Conservation (phyloP, 2,888 invertebrate genomes). For the Ceratothoa steindachneri region DNA sequence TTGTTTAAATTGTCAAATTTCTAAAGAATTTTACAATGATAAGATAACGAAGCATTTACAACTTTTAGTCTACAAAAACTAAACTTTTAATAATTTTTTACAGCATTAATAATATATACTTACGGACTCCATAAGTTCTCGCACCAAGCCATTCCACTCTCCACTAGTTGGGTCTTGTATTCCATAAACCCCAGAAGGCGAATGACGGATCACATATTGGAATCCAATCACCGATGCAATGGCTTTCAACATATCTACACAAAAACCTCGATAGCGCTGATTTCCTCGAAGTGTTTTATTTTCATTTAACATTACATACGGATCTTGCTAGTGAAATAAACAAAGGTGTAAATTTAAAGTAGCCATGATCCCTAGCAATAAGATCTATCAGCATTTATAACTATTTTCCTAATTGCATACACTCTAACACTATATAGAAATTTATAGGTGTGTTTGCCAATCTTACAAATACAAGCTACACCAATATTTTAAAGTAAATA, state of each 20-base stretch:
- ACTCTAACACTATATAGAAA: too few species aligned
- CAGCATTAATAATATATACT: neutral
- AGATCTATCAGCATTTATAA: too few species aligned
- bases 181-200: conserved; percentile 67
- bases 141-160: conserved; percentile 66
- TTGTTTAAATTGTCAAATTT: too few species aligned
- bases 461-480: too few species aligned
- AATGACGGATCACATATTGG: conserved; percentile 66
- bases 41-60: too few species aligned
- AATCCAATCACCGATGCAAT: conserved; percentile 53
- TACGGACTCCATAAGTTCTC: conserved; percentile 53
- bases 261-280: conserved; percentile 72
- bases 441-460: too few species aligned
- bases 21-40: too few species aligned
- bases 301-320: conserved; percentile 51
- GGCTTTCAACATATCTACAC: conserved; percentile 64
- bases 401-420: neutral
- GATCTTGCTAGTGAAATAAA: conserved; percentile 38
- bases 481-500: too few species aligned
- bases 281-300: conserved; percentile 62
- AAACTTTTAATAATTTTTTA: too few species aligned
- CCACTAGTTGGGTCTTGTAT: conserved; percentile 62
- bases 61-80: too few species aligned
- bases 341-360: neutral
- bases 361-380: too few species aligned